These are phyloP conservation scores for Channa maculata DNA, from an alignment of 2,113 vertebrate species.

Conservation along the genomic window DNA sequence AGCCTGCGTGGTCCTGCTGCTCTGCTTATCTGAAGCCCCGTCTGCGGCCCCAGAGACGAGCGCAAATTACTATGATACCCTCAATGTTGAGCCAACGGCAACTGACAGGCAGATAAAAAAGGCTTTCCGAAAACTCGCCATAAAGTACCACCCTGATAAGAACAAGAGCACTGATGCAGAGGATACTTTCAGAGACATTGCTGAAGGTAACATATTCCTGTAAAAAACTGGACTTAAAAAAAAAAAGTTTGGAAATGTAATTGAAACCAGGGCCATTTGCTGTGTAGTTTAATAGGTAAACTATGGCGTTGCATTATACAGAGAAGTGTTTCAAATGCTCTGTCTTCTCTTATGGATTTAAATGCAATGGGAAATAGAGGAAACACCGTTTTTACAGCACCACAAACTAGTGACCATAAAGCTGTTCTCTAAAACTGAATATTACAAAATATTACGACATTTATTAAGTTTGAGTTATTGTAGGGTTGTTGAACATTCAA, in stretches of 20 bases:
- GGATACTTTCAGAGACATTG: slow-evolving; percentile 72
- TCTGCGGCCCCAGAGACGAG: not conserved
- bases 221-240: no score
- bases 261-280: no score
- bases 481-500: no score
- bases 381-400: not conserved
- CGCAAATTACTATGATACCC: slow-evolving; percentile 66
- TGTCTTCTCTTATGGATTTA: not conserved
- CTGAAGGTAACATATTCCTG: slow-evolving; percentile 69
- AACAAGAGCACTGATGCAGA: slow-evolving; percentile 72
- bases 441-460: no score
- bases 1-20: slow-evolving; percentile 22
- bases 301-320: no score
- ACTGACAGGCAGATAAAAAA: slow-evolving; percentile 72
- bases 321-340: not conserved
- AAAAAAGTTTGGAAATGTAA: no score
- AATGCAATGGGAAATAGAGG: not conserved
- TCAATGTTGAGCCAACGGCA: slow-evolving; percentile 61
- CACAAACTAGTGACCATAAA: no score
- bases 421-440: no score
- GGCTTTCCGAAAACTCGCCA: slow-evolving; percentile 69
- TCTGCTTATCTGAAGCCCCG: slow-evolving; percentile 29
- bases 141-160: slow-evolving; percentile 80
- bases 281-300: no score
- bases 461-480: no score